Conservation (phyloP, 2,888 invertebrate species). For the Cremastobaeus sp. region DNA sequence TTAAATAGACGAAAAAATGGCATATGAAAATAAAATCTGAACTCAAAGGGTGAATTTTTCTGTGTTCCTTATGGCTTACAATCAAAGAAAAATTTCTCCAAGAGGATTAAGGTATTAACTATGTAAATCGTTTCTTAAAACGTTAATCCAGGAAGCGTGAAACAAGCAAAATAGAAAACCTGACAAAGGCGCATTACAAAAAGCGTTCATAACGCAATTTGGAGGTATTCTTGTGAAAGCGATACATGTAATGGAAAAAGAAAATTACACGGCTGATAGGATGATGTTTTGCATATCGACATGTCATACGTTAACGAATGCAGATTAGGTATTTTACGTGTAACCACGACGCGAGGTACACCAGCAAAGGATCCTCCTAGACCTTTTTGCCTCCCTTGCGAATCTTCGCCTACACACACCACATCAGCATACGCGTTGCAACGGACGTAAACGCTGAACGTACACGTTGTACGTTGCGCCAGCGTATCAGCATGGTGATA, state of each 20-base stretch:
- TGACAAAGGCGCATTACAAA: conserved; percentile 42
- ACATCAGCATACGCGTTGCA: conserved; percentile 50
- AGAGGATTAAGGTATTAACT: too few relatives aligned
- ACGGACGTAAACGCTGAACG: conserved; percentile 52
- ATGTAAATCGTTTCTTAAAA: conserved; percentile 30
- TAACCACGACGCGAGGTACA: conserved; percentile 63
- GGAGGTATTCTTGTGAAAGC: conserved; percentile 34
- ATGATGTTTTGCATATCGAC: conserved; percentile 64
- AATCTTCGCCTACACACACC: conserved; percentile 53
- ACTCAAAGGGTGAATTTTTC: too few relatives aligned
- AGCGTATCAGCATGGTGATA: conserved; percentile 68
- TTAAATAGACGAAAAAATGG: too few relatives aligned
- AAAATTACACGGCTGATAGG: conserved; percentile 56
- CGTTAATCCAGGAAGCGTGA: conserved; percentile 26
- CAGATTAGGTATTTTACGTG: conserved; percentile 73
- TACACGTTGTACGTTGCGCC: conserved; percentile 33
- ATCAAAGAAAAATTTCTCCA: too few relatives aligned
- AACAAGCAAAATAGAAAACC: conserved; percentile 45
- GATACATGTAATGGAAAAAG: conserved; percentile 52
- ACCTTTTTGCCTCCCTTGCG: conserved; percentile 61
- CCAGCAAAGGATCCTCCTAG: conserved; percentile 67
- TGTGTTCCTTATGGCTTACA: too few relatives aligned
- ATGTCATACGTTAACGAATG: conserved; percentile 73
- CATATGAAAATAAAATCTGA: too few relatives aligned
- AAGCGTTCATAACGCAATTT: conserved; percentile 47